Base-by-base conservation (phyloP, 1,140 invertebrate genomes). In the Brachystomella parvula region DNA sequence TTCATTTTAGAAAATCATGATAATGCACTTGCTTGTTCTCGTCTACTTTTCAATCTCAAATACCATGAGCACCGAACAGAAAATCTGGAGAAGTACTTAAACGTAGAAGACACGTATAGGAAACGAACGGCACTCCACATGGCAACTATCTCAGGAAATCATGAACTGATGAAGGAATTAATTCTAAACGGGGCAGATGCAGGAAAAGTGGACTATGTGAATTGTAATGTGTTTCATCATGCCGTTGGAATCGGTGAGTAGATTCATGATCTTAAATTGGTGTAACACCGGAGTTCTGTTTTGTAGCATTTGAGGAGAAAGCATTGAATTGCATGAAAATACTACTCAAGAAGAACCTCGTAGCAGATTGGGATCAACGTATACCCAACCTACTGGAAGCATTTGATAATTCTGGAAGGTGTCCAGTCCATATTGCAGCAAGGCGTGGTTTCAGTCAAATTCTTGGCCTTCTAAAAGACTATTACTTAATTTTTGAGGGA, bases 391-490 rank as follows among this genome's bases (percentile, higher is more conserved):
- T 62, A 9, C 35, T 62, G 19, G 26, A 62, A 15, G 6, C 33
- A 26, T 12, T 31, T 2, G 60, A 62, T 19, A 29, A 44, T 26
- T 12, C 3, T 26, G 60, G 60, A 44, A 39, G 60, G 28, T 28
- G 33, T 35, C 60, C 60, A n/a, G 17, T 62, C 24, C 60, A 62
- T 29, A 62, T 62, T 12, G 60, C 60, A 3, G 60, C 60, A 44
- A 6, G 35, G 3, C 32, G 60, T 9, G 60, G 60, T 3, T 31
- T 31, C 24, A 3, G 28, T 29, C 3, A 39, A 21, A 32, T 62
- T 62, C 44, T 62, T n/a, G 39, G 39, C 12, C 26, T 47, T 24
- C 28, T 62, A 28, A 9, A 15, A 19, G 17, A 47, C 15, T 15
- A 62, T 24, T 35, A 39, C 28, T 9, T 29, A 9, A n/a, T 62